Evolutionary conservation across 2,113 vertebrate genomes (phyloP).

Genomic region (Mola mola): DNA sequence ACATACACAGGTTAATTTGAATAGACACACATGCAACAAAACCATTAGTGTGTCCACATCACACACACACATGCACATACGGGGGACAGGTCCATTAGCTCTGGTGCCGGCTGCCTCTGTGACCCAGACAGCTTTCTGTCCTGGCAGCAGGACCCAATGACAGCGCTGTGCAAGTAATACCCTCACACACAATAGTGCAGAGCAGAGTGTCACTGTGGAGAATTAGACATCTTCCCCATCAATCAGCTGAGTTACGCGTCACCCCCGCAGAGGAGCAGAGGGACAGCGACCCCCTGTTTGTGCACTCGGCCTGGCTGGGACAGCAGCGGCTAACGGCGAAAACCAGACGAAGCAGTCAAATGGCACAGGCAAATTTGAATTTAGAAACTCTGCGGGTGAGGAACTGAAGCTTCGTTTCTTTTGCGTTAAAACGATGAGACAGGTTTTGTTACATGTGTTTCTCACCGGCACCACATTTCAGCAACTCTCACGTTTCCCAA

Average conservation of each 20-base stretch:
- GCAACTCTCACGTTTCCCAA: no score
- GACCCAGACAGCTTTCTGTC: slow-evolving; percentile 84
- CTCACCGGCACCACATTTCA: no score
- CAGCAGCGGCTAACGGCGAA: no score
- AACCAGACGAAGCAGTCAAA: no score
- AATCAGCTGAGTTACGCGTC: slow-evolving; percentile 43
- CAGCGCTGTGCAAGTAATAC: slow-evolving; percentile 65
- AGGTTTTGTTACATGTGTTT: no score
- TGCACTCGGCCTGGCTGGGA: neutral
- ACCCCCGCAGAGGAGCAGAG: slow-evolving; percentile 18
- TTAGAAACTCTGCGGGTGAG: no score
- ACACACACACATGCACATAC: slow-evolving; percentile 35
- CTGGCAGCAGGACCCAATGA: slow-evolving; percentile 80
- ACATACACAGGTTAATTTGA: slow-evolving; percentile 25
- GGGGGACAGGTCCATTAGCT: slow-evolving; percentile 76
- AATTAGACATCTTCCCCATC: slow-evolving; percentile 48
- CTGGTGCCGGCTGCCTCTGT: slow-evolving; percentile 85
- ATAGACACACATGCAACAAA: slow-evolving; percentile 24
- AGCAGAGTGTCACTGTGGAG: slow-evolving; percentile 39
- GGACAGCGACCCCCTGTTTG: slow-evolving; percentile 38
- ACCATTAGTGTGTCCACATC: slow-evolving; percentile 33
- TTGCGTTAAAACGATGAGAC: no score
- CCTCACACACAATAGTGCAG: slow-evolving; percentile 19
- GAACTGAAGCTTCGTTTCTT: no score
- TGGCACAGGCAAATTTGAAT: no score